Percentiles rank a stretch among this genome's conserved stretches.
These are phyloP conservation scores for Chloroclysta siterata DNA, from an alignment of 2,888 invertebrate genomes.

Conservation along the genomic window DNA sequence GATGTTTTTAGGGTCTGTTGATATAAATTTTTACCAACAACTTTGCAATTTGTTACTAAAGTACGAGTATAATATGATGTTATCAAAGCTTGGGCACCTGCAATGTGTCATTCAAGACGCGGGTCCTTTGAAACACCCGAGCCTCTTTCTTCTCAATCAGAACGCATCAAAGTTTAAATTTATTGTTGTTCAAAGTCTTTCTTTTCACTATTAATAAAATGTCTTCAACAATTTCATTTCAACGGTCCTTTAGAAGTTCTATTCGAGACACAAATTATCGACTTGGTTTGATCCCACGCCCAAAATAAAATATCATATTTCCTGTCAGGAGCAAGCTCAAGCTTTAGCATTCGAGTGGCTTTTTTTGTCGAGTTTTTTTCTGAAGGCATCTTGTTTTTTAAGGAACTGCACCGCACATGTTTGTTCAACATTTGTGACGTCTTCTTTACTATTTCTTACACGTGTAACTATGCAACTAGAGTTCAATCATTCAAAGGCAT, in stretches of 20 bases:
- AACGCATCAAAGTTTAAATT: slow-evolving; percentile 57
- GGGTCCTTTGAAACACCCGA: slow-evolving; percentile 52
- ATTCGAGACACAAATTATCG: slow-evolving; percentile 81
- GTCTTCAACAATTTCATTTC: slow-evolving; percentile 76
- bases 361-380: slow-evolving; percentile 69
- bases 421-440: slow-evolving; percentile 74
- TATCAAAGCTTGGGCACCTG: slow-evolving; percentile 28
- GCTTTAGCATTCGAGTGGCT: slow-evolving; percentile 78
- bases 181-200: slow-evolving; percentile 55
- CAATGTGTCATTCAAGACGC: slow-evolving; percentile 26
- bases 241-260: slow-evolving; percentile 74
- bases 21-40: background rate
- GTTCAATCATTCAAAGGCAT: slow-evolving; percentile 5
- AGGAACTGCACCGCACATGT: slow-evolving; percentile 81
- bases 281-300: slow-evolving; percentile 83
- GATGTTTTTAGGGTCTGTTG: background rate
- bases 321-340: slow-evolving; percentile 74
- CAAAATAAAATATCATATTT: slow-evolving; percentile 85
- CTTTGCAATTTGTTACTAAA: background rate
- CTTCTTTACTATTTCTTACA: slow-evolving; percentile 56
- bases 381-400: slow-evolving; percentile 75
- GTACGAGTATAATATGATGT: background rate
- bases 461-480: slow-evolving; percentile 33
- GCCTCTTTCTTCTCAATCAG: slow-evolving; percentile 50
- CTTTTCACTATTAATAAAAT: slow-evolving; percentile 70